Base-by-base conservation (phyloP, 2,113 vertebrate genomes). In the Equus przewalskii region DNA sequence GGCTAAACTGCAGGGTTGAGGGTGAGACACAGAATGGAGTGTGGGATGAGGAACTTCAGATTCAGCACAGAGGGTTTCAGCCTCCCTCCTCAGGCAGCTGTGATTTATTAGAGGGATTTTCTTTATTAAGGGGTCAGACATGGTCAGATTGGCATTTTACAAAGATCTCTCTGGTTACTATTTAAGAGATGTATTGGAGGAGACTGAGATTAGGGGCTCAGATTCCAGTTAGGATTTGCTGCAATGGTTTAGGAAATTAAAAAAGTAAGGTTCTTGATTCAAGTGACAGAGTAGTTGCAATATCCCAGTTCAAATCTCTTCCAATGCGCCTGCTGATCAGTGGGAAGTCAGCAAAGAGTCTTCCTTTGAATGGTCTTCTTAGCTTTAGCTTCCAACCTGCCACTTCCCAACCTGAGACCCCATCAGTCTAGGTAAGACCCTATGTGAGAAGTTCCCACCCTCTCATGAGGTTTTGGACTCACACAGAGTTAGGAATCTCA, bases 241-340 rank as follows among this genome's bases (percentile, higher is more conserved):
- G 58, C 8, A 64, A 1, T 79, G 33, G 10, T 44, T 82, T 89
- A 70, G 36, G 36, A 89, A 88, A 80, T 83, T 13, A 16, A 64
- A 72, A 92, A 92, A 76, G n/a, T n/a, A 33, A 96, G 65, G 18
- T 87, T 97, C 64, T 97, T 95, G 44, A 80, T 95, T 75, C 87
- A 92, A 89, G 83, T 36, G 46, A 82, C 54, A 64, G 83, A 75
- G 22, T 58, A 51, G 81, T 72, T 65, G 30, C 30, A 44, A 44
- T 88, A 69, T 84, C 30, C 72, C 54, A 69, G 46, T 24, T 21
- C 26, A 65, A 75, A 84, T 88, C 36, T n/a, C 24, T 58, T 85
- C 81, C 91, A 51, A 91, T 49, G 28, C 11, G n/a, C 65, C 12
- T 80, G 12, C 28, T 70, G 64, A 79, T 86, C 36, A 88, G 70